Percentiles rank a stretch among this genome's conserved stretches.
phyloP scores from a whole-genome alignment of 1,140 invertebrate species.

The Halictus rubicundus region DNA sequence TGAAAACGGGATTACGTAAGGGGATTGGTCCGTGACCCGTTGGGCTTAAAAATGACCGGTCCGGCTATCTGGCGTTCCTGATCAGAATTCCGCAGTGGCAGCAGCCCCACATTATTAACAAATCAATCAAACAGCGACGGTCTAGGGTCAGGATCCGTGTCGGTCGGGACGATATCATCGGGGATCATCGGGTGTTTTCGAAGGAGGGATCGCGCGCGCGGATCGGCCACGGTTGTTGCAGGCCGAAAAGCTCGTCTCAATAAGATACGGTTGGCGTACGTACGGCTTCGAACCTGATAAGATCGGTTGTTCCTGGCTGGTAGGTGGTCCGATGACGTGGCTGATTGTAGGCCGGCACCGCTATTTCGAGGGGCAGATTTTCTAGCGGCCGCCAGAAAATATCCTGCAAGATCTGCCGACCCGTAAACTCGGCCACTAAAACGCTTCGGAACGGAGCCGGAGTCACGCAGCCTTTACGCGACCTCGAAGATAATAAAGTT shows the following conservation, averaged over 20 bases:
- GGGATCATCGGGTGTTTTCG: neutral
- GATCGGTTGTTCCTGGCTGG: conserved; percentile 41
- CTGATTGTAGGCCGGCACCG: conserved; percentile 45
- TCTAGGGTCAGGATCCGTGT: neutral
- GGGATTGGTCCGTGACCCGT: conserved; percentile 29
- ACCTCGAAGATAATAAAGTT: conserved; percentile 64
- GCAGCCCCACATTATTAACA: conserved; percentile 19
- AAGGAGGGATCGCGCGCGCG: conserved; percentile 3
- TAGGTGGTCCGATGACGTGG: conserved; percentile 49
- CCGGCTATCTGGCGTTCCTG: conserved; percentile 29
- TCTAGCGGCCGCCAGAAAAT: conserved; percentile 51
- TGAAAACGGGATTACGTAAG: conserved; percentile 19
- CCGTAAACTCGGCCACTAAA: conserved; percentile 39
- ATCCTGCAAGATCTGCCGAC: conserved; percentile 49
- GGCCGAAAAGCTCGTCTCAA: neutral
- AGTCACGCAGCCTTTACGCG: conserved; percentile 60
- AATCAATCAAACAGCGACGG: conserved; percentile 25
- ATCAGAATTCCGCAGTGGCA: neutral
- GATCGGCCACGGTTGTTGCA: neutral
- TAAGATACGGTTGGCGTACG: conserved; percentile 30
- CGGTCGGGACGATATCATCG: neutral
- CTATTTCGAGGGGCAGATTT: conserved; percentile 54
- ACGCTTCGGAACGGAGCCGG: conserved; percentile 40
- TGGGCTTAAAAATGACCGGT: conserved; percentile 28
- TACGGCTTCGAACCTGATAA: conserved; percentile 41